Evolutionary conservation across 2,797 vertebrate species (phyloP).

Genomic region (Aulostomus chinensis): DNA sequence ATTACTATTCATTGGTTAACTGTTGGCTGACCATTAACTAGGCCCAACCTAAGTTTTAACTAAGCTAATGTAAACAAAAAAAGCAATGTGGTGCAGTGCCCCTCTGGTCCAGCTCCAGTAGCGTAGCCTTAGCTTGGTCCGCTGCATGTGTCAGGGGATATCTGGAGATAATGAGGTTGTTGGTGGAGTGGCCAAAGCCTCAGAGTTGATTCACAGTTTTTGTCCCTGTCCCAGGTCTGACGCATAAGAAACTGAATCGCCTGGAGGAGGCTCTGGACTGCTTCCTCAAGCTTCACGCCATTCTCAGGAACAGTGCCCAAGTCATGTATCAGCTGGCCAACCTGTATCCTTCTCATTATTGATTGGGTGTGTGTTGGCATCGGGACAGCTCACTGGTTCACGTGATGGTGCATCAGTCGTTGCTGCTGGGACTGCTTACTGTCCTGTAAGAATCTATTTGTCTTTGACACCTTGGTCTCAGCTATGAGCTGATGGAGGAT

Average conservation of each 20-base stretch:
- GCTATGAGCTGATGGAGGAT: slow-evolving; percentile 91
- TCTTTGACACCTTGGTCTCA: slow-evolving; percentile 67
- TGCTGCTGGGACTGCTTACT: neutral
- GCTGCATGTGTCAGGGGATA: neutral
- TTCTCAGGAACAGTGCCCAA: slow-evolving; percentile 90
- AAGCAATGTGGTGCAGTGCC: no score
- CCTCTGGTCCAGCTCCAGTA: no score
- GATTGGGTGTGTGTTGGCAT: no score
- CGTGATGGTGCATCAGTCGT: neutral
- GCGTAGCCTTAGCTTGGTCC: neutral
- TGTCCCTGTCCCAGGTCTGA: slow-evolving; percentile 81
- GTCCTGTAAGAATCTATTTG: neutral
- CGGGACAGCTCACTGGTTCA: neutral
- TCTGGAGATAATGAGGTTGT: neutral
- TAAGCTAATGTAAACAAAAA: no score
- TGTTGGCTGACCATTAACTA: no score
- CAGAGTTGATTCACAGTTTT: no score
- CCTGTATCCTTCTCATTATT: slow-evolving; percentile 91
- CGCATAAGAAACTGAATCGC: slow-evolving; percentile 88
- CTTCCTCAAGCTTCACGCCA: slow-evolving; percentile 95
- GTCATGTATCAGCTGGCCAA: slow-evolving; percentile 93
- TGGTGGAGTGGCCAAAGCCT: neutral
- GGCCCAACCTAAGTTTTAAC: no score
- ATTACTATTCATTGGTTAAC: no score
- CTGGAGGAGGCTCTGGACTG: slow-evolving; percentile 93